A percentile compares a stretch with the other conserved stretches of the same genome.
These are phyloP conservation scores for Plodia interpunctella DNA, from an alignment of 1,140 invertebrate species.

Conservation along the genomic window DNA sequence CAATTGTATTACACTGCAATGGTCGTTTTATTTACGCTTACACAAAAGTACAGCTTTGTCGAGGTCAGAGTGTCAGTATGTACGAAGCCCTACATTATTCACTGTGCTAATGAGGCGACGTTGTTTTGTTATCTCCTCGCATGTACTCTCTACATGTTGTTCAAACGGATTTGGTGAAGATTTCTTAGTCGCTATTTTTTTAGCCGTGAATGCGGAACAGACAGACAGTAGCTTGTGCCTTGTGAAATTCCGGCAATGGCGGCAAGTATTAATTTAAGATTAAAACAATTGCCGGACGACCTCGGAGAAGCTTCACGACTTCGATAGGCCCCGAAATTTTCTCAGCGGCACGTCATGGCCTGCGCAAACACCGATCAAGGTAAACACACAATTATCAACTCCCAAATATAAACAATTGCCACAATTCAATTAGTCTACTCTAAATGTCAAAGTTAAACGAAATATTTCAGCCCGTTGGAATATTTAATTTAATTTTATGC, in stretches of 20 bases:
- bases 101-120: conserved; percentile 27
- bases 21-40: neutral
- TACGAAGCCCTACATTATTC: conserved; percentile 28
- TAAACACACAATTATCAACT: neutral
- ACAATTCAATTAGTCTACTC: neutral
- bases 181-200: too few relatives aligned
- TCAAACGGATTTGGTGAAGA: too few relatives aligned
- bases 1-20: too few relatives aligned
- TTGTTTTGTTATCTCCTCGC: conserved; percentile 12
- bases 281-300: neutral
- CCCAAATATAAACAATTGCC: neutral
- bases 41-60: neutral
- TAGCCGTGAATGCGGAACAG: too few relatives aligned
- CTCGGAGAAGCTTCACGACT: neutral
- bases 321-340: conserved; percentile 3
- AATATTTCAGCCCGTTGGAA: neutral
- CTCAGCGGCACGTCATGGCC: neutral
- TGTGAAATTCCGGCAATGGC: neutral
- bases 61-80: neutral
- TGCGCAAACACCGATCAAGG: neutral
- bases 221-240: neutral
- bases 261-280: neutral
- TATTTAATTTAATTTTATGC: neutral
- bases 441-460: neutral
- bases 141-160: neutral